These are phyloP conservation scores for Gorsachius goisagi DNA, from an alignment of 2,113 vertebrate species.

Conservation along the genomic window DNA sequence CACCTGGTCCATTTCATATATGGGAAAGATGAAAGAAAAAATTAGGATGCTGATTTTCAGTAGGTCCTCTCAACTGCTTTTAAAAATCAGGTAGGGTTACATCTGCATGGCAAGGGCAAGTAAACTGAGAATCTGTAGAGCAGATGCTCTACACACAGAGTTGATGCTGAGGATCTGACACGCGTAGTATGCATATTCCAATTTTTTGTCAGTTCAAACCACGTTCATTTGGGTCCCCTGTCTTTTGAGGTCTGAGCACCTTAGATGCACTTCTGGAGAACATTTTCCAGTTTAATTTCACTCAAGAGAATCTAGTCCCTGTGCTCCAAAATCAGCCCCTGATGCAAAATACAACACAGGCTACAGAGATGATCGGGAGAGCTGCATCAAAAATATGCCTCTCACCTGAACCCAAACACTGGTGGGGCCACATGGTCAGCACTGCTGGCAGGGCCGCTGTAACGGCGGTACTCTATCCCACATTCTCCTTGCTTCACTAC, in stretches of 20 bases:
- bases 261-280: background rate
- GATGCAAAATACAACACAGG: background rate
- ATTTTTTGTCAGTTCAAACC: background rate
- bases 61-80: background rate
- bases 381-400: background rate
- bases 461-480: background rate
- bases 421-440: background rate
- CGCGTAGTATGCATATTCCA: background rate
- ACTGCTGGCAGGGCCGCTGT: background rate
- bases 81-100: background rate
- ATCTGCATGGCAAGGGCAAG: background rate
- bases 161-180: background rate
- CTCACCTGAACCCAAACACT: background rate
- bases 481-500: background rate
- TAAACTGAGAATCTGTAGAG: background rate
- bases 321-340: background rate
- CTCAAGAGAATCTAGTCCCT: background rate
- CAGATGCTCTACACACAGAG: background rate
- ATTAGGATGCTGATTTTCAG: background rate
- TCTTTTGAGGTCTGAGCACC: background rate
- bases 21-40: background rate
- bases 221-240: background rate
- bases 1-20: background rate
- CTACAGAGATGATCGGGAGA: background rate
- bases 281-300: background rate